Evolutionary conservation across 2,113 vertebrate genomes (phyloP), one percentile per base, ranked within the genome.

Genomic region (Cervus canadensis): DNA sequence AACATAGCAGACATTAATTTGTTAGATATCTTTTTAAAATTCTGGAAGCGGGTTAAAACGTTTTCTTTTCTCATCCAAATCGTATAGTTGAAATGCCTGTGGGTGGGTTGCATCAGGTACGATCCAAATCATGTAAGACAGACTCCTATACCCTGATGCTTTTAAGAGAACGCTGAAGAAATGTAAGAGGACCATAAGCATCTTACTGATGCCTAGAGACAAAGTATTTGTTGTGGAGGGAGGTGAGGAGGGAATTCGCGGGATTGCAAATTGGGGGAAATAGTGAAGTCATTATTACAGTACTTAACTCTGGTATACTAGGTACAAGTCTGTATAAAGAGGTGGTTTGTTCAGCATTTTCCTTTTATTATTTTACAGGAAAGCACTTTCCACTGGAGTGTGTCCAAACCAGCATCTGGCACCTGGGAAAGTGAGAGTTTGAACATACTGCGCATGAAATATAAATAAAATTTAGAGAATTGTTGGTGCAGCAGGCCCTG

Each of bases 341-440:
- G 30, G 79, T 8, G 25, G 87, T 92, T 93, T 98, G 97, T 87
- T 92, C 89, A 59, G 52, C 81, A 76, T 96, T 95, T 94, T 79
- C 90, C 91, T 97, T 94, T 97, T 94, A 88, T 95, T 97, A 96
- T 95, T 98, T 97, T 89, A 97, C 36, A 97, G 95, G 93, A 96
- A 97, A 98, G 94, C 93, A 95, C 97, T 96, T 98, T 97, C 93
- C 79, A 96, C 91, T 97, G 97, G 98, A 98, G 62, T 93, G 79
- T 93, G 36, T 98, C 98, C 98, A 98, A 97, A 97, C 91, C 93
- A 96, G 94, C 98, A 97, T 98, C 97, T 98, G 97, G 97, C 98
- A 98, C 98, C 97, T 98, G 97, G 71, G 93, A 89, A 93, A 98
- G 97, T 92, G 90, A 97, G 92, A 97, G 96, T 93, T 95, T 7